Evolutionary conservation across 2,797 vertebrate species (phyloP), one percentile per base, ranked within the genome.

Genomic region (Bradypodion ventrale): DNA sequence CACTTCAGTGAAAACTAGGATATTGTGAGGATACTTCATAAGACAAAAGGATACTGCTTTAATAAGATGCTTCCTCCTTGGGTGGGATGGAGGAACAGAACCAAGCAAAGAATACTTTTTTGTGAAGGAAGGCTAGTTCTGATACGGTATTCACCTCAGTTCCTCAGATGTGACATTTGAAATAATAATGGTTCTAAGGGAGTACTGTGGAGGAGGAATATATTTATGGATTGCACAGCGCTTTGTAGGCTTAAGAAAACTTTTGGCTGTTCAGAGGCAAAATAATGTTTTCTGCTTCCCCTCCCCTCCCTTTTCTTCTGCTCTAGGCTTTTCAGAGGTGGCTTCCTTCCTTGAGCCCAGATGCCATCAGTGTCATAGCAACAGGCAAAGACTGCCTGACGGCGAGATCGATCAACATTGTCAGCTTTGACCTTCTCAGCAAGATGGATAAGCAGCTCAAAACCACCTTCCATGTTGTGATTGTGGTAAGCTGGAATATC

Each of bases 351-450:
- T 88, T 99, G 89, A 93, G 85, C 60, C 93, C 96, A 12, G 96
- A 93, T 68, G 87, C 90, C 88, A 96, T 98, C 94, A 98, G 99
- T 0, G 98, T 99, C 84, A 95, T 98, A 84, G 97, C 98, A 88
- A 98, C 96, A 3, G 96, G 97, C 69, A 98, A 96, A 92, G 97
- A 98, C 92, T 91, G 85, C 52, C 94, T 98, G 83, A 93, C 90
- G 1, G 94, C 95, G 4, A 96, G 97, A 84, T 93, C 96, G 92
- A 95, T 99, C 94, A 99, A 97, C 95, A 98, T 99, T n/a, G 86
- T 98, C 95, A 99, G 98, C 95, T 99, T 99, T 82, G 99, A 99
- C 91, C 98, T 99, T 85, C 97, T 99, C 85, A 97, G 97, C 94
- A 97, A 97, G 94, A 96, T 98, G 95, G 97, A 97, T 89, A 99